Percentiles rank a stretch among this genome's conserved stretches.
phyloP scores from a whole-genome alignment of 2,797 vertebrate species.

The Clarias laeviceps region DNA sequence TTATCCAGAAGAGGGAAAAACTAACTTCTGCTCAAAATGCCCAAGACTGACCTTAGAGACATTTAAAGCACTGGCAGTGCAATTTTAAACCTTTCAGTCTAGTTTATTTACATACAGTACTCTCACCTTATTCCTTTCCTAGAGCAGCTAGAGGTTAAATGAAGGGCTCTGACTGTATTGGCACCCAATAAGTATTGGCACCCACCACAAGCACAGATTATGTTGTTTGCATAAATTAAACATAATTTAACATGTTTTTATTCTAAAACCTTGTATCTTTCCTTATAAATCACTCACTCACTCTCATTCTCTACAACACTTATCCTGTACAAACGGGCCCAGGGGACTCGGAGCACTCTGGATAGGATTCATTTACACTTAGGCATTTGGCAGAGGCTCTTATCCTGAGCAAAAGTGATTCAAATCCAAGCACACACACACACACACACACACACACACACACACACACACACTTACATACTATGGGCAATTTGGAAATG shows the following conservation, averaged over 20 bases:
- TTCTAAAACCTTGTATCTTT: neutral
- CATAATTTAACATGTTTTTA: neutral
- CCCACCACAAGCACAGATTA: neutral
- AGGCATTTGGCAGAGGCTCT: too few species aligned
- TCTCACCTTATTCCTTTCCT: constrained; percentile 34
- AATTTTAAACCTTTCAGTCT: neutral
- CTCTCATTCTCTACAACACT: too few species aligned
- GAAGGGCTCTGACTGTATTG: constrained; percentile 21
- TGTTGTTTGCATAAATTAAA: neutral
- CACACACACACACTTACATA: too few species aligned
- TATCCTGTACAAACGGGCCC: too few species aligned
- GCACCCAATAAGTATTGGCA: neutral
- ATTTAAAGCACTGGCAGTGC: constrained; percentile 28
- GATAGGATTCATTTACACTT: too few species aligned
- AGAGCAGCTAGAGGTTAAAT: constrained; percentile 30
- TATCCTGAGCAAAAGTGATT: too few species aligned
- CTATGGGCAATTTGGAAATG: too few species aligned
- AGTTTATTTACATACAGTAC: neutral
- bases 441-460: too few species aligned
- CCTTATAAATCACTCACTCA: neutral
- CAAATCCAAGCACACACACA: too few species aligned
- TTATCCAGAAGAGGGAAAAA: constrained; percentile 28
- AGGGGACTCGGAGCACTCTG: too few species aligned
- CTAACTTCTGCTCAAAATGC: neutral
- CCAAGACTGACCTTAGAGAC: neutral